phyloP scores from a whole-genome alignment of 1,140 invertebrate genomes.

The Odontomachus brunneus region DNA sequence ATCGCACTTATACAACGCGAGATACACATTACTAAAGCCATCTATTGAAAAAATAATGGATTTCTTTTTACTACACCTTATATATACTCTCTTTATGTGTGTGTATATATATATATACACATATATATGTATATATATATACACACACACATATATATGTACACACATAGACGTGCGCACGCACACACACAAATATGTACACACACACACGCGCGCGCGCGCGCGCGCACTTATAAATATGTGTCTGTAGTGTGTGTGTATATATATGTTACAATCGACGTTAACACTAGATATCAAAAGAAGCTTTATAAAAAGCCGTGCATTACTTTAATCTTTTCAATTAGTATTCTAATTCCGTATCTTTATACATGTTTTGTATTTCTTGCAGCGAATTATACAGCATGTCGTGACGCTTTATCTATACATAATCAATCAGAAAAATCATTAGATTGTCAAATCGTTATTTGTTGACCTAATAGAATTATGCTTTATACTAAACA shows the following conservation, averaged over 20 bases:
- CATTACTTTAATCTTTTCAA: conserved; percentile 4
- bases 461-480: conserved; percentile 20
- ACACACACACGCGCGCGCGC: too few species aligned
- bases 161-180: too few species aligned
- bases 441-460: conserved; percentile 15
- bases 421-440: conserved; percentile 21
- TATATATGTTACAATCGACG: conserved; percentile 41
- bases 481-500: conserved; percentile 33
- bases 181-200: too few species aligned
- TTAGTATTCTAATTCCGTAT: conserved; percentile 22
- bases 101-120: too few species aligned
- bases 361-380: conserved; percentile 26
- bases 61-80: too few species aligned
- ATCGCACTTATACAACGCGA: too few species aligned
- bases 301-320: conserved; percentile 62
- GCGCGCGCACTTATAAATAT: too few species aligned
- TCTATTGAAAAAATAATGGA: too few species aligned
- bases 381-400: conserved; percentile 42
- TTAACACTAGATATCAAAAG: conserved; percentile 43
- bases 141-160: too few species aligned
- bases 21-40: too few species aligned
- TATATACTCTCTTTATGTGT: too few species aligned
- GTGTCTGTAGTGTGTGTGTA: background rate
- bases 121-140: too few species aligned
- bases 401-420: conserved; percentile 25